These are phyloP conservation scores for Macrostomum lignano DNA, from an alignment of 1,140 invertebrate genomes.

Conservation along the genomic window DNA sequence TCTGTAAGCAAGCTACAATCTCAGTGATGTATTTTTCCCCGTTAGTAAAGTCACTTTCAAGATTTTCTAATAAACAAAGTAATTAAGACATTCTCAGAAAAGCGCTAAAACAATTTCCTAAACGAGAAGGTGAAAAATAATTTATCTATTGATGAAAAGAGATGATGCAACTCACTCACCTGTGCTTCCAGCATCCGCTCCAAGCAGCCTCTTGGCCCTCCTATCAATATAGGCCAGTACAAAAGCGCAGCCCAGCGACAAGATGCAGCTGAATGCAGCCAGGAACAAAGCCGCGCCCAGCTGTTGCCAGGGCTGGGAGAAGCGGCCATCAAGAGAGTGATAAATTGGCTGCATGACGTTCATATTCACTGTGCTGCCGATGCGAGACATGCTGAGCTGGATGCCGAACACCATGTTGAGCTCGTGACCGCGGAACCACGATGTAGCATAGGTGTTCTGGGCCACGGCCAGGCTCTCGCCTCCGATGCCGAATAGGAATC, in stretches of 20 bases:
- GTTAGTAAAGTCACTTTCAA: too few relatives aligned
- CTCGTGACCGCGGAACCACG: slow-evolving; percentile 89
- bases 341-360: slow-evolving; percentile 63
- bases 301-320: slow-evolving; percentile 28
- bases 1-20: too few relatives aligned
- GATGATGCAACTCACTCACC: too few relatives aligned
- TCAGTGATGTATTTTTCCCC: too few relatives aligned
- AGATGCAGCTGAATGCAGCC: slow-evolving; percentile 44
- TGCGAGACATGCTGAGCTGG: slow-evolving; percentile 60
- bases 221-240: slow-evolving; percentile 56
- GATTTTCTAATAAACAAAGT: too few relatives aligned
- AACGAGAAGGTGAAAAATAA: too few relatives aligned
- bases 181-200: slow-evolving; percentile 34
- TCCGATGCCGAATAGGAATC: slow-evolving; percentile 40
- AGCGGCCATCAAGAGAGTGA: slow-evolving; percentile 40
- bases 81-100: too few relatives aligned
- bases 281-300: slow-evolving; percentile 59
- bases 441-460: slow-evolving; percentile 84
- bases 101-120: too few relatives aligned
- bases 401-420: slow-evolving; percentile 87
- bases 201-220: slow-evolving; percentile 45
- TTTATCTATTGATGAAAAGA: too few relatives aligned
- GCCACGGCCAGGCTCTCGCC: slow-evolving; percentile 77
- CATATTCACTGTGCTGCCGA: slow-evolving; percentile 74
- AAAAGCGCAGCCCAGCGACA: slow-evolving; percentile 47